Conservation (phyloP, 1,140 invertebrate genomes). For the Schlechtendalia chinensis region DNA sequence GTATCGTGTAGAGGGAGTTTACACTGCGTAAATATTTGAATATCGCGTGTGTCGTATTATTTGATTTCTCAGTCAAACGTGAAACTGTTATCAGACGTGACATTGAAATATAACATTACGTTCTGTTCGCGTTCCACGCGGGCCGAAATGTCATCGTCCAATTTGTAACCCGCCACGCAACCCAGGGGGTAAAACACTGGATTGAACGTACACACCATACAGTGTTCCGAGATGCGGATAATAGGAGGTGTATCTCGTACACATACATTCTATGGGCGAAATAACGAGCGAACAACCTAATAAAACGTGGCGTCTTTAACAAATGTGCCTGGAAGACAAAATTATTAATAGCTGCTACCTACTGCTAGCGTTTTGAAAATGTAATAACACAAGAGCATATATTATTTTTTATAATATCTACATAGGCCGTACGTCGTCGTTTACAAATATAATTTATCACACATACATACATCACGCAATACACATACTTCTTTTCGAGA, state of each 20-base stretch:
- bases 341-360: constrained; percentile 17
- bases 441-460: constrained; percentile 32
- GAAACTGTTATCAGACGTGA: neutral
- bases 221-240: neutral
- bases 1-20: too few relatives aligned
- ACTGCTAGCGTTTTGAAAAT: neutral
- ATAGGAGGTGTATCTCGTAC: neutral
- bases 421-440: neutral
- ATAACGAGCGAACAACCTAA: constrained; percentile 39
- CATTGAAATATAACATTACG: constrained; percentile 5
- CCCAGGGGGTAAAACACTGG: constrained; percentile 37
- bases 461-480: neutral
- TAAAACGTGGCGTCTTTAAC: constrained; percentile 27
- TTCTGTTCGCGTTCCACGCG: neutral
- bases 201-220: neutral
- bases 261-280: neutral
- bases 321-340: neutral
- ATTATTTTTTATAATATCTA: neutral
- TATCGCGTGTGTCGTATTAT: too few relatives aligned
- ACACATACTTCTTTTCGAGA: neutral
- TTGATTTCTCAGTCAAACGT: neutral
- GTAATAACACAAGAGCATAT: neutral
- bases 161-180: constrained; percentile 43
- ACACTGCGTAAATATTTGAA: too few relatives aligned
- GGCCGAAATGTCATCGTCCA: constrained; percentile 39